Evolutionary conservation across 2,888 invertebrate genomes (phyloP), one percentile per base, ranked within the genome.

Genomic region (Agrochola lota): DNA sequence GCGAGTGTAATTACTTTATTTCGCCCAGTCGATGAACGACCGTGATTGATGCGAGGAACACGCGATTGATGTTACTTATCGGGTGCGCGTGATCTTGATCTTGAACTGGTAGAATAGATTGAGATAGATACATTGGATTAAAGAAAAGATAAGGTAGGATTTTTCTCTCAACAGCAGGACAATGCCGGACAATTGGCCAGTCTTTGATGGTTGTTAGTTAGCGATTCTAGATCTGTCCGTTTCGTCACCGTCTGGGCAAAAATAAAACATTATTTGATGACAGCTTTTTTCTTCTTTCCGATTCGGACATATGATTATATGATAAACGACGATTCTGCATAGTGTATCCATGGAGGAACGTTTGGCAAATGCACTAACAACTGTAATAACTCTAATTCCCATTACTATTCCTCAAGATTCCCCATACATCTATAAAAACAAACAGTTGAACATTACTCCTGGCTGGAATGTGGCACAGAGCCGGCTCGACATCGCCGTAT

Each of bases 401-500:
- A 69, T 43, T 57, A 64, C 15, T 43, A 66, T 64, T 84, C 75
- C 49, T 52, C 64, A 60, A 79, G 59, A 64, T 80, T 76, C 55
- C 52, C 55, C 71, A 70, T 77, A 70, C 73, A 81, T 77, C 69
- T 77, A 73, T 71, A 80, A 59, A 76, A 81, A 81, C 72, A 81
- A 75, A 60, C 57, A n/a, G 55, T n/a, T 26, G 20, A 57, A n/a
- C 64, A 70, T 67, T 46, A 71, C 70, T 80, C 78, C 20, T 71
- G 70, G 35, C 68, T 80, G 69, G 80, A 84, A 80, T 77, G 81
- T 86, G 87, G 89, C 81, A 63, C 71, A 55, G 35, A 69, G 60
- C 35, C 84, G 86, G 85, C 85, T 84, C 81, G 90, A 89, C 88
- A 83, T 87, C 72, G 68, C 77, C 79, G 81, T 94, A 94, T 92